These are phyloP conservation scores for Asarcornis scutulata DNA, from an alignment of 2,113 vertebrate species.

Conservation along the genomic window DNA sequence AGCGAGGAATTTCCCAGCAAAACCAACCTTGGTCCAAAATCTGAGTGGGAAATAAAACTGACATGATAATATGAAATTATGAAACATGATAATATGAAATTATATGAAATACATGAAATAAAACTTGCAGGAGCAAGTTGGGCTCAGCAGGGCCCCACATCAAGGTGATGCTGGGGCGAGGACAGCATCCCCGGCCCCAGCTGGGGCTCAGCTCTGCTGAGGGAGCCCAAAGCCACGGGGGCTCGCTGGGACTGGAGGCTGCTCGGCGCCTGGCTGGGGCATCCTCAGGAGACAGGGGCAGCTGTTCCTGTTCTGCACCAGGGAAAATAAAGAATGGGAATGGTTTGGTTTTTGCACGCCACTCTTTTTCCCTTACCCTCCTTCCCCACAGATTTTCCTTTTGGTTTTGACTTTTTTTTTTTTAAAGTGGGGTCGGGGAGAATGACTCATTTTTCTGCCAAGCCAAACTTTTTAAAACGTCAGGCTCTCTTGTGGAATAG, in stretches of 20 bases:
- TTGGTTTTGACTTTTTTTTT: background rate
- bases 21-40: background rate
- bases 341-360: background rate
- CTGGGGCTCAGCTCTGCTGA: background rate
- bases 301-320: background rate
- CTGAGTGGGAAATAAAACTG: fast-evolving
- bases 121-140: background rate
- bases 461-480: constrained; percentile 46
- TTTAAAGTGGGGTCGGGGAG: background rate
- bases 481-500: constrained; percentile 5
- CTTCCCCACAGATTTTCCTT: background rate
- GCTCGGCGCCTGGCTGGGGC: background rate
- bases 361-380: background rate
- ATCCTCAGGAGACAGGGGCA: constrained; percentile 29
- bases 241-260: background rate
- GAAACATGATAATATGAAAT: no score
- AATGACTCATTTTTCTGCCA: background rate
- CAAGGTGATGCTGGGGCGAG: background rate
- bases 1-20: background rate
- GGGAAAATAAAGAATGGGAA: background rate
- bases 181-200: background rate
- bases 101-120: no score
- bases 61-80: no score
- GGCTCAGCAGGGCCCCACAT: background rate
- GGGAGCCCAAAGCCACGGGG: background rate